phyloP scores from a whole-genome alignment of 2,888 invertebrate genomes.

The Cephalotes varians region DNA sequence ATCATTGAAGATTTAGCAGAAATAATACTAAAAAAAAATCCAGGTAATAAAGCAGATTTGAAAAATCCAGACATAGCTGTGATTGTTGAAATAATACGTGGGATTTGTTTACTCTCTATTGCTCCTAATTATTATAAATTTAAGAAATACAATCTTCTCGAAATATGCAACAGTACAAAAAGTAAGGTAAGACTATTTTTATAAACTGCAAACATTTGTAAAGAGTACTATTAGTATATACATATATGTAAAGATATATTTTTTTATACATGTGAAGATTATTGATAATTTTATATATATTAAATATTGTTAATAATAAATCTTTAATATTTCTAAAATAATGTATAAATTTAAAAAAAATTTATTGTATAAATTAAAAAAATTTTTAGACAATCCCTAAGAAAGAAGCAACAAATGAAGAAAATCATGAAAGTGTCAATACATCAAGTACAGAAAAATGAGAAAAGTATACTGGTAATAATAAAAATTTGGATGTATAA shows the following conservation, averaged over 20 bases:
- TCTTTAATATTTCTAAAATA: neutral
- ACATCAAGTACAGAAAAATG: neutral
- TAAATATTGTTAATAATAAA: neutral
- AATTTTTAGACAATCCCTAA: neutral
- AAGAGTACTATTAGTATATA: neutral
- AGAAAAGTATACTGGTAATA: neutral
- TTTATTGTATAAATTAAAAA: neutral
- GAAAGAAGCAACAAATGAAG: neutral
- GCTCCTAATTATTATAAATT: slow-evolving; percentile 92
- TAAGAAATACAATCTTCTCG: slow-evolving; percentile 94
- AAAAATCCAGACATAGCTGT: slow-evolving; percentile 92
- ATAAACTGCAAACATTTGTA: neutral
- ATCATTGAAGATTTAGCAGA: slow-evolving; percentile 92
- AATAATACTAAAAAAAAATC: slow-evolving; percentile 90
- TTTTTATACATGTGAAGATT: neutral
- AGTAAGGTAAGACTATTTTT: slow-evolving; percentile 34
- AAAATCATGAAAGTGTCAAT: neutral
- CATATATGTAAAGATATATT: neutral
- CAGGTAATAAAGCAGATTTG: slow-evolving; percentile 92
- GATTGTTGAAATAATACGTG: slow-evolving; percentile 93
- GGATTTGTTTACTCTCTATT: slow-evolving; percentile 92
- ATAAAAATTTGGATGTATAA: slow-evolving; percentile 8
- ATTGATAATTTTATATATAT: neutral
- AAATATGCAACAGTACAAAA: slow-evolving; percentile 84
- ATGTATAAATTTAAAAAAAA: neutral